Base-by-base conservation (phyloP, 1,140 invertebrate species). In the Panagrolaimus sp. region DNA sequence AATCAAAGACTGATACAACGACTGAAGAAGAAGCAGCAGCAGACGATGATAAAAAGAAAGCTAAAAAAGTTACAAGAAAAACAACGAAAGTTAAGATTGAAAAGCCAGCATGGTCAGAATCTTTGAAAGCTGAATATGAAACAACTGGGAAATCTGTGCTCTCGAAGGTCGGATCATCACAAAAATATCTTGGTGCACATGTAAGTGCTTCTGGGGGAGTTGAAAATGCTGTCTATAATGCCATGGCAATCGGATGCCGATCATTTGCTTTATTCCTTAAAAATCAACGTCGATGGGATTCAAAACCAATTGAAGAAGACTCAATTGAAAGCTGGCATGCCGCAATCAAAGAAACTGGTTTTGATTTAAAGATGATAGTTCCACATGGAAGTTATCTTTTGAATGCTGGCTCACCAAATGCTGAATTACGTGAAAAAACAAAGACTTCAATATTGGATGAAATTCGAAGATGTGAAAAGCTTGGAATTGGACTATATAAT, bases 301-400 rank as follows among this genome's bases (percentile, higher is more conserved):
- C 78, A 24, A 86, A 86, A 74, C 84, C 85, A n/a, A 71, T 87
- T 38, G 81, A 82, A 58, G 80, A 84, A 15, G 69, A 70, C 12
- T 82, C 77, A 43, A 83, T 83, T n/a, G 74, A 80, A 21, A 82
- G 80, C 44, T 87, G 86, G 71, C 82, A 79, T 66, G 69, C 77
- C 28, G 78, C 81, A 9, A 79, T 83, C 63, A 71, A 82, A 72
- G 83, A 84, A 15, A 72, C 70, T 12, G 52, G 68, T 4, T 81
- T 81, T 68, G 55, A 71, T 14, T 24, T 76, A 24, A 45, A 77
- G 21, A 66, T 78, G 43, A 84, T 86, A 48, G 67, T 86, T 8
- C 84, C 84, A 10, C 87, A 88, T 83, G 87, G 86, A 2, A 86
- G 86, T 0, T 87, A 87, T 74, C 75, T 88, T 28, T 75, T 87